Base-by-base conservation (phyloP, 2,888 invertebrate species). In the Hedya salicella region DNA sequence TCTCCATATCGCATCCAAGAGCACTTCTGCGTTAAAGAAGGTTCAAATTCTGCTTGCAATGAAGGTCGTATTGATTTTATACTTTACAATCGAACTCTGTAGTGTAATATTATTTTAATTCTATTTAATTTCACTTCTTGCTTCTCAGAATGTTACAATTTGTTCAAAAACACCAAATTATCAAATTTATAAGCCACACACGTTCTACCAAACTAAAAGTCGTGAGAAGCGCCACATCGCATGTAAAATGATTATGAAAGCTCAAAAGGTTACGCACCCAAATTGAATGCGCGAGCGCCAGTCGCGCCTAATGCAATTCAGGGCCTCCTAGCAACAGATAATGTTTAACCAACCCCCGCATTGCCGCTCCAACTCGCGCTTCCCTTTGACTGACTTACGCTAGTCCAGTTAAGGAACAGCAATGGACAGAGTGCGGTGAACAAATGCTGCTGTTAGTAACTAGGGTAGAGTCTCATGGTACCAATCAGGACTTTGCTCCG, bases 401-500 rank as follows among this genome's bases (percentile, higher is more conserved):
- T 3, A n/a, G 13, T 14, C 36, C 19, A 30, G 52, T 25, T 16
- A 14, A 1, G 21, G 44, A 53, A 25, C 30, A 30, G 65, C 52
- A 65, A 14, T 30, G 25, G 13, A 53, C 39, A 2, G 36, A 14
- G 14, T 9, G 8, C 25, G 6, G n/a, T 30, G 17, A 16, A 8
- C 11, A 17, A 53, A 46, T 17, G 5, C 30, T 13, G 11, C n/a
- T 40, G n/a, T 32, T 14, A 14, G 6, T 46, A 60, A 53, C 25
- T 53, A 60, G 59, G 59, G 52, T 59, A 60, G 39, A 4, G n/a
- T 14, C 16, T 39, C 59, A 13, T 1, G 16, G 46, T 52, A 52
- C 44, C 19, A 52, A 57, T 6, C 32, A 50, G 59, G 59, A 17
- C 65, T 65, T 65, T 53, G 65, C 52, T 46, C 65, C 65, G 65